phyloP scores from a whole-genome alignment of 1,140 invertebrate genomes.

The Contarinia nasturtii region DNA sequence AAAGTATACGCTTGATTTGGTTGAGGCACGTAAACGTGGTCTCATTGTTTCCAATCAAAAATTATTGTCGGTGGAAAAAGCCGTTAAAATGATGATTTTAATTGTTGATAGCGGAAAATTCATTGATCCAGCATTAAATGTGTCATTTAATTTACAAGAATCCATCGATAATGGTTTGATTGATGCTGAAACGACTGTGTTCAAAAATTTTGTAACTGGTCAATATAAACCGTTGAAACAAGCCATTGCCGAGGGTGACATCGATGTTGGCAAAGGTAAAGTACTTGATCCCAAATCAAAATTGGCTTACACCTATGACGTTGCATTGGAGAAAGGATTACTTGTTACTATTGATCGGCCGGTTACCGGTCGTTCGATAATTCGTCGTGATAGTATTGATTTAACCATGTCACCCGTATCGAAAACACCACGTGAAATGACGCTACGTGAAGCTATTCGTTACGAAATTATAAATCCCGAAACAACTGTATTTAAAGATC shows the following conservation, averaged over 20 bases:
- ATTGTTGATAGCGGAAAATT: slow-evolving; percentile 59
- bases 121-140: slow-evolving; percentile 49
- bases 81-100: slow-evolving; percentile 56
- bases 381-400: slow-evolving; percentile 30
- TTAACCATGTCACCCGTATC: slow-evolving; percentile 13
- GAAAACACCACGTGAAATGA: slow-evolving; percentile 38
- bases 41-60: slow-evolving; percentile 53
- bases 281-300: slow-evolving; percentile 62
- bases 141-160: slow-evolving; percentile 45
- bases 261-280: slow-evolving; percentile 53
- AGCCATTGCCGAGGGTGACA: slow-evolving; percentile 61
- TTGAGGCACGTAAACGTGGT: slow-evolving; percentile 48
- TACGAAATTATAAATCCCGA: slow-evolving; percentile 57
- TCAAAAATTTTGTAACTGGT: slow-evolving; percentile 55
- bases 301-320: slow-evolving; percentile 47
- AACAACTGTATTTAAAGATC: slow-evolving; percentile 57
- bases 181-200: slow-evolving; percentile 51
- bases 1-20: slow-evolving; percentile 40
- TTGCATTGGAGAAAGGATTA: slow-evolving; percentile 50
- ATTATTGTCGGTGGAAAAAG: slow-evolving; percentile 54
- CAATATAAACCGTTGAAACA: slow-evolving; percentile 47
- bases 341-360: slow-evolving; percentile 53
- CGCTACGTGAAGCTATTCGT: slow-evolving; percentile 57
- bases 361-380: slow-evolving; percentile 37
- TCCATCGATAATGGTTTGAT: slow-evolving; percentile 54